Evolutionary conservation across 2,888 invertebrate species (phyloP), one percentile per base, ranked within the genome.

Genomic region (Agonopterix alstromeriana): DNA sequence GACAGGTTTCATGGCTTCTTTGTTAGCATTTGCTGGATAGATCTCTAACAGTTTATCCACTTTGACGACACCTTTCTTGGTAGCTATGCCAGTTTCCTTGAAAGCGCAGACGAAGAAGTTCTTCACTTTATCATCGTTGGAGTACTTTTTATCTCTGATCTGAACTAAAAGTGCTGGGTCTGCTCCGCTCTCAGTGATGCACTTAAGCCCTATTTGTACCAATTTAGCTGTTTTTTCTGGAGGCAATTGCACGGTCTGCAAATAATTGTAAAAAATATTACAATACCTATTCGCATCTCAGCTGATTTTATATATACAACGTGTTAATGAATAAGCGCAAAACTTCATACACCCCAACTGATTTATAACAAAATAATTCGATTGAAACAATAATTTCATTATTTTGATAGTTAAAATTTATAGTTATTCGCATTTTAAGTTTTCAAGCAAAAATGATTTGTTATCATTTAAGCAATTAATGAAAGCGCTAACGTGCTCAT

Each of bases 91-190:
- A 4, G 74, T 55, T 51, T 76, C 79, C 47, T 70, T 65, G 53
- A 79, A 72, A 53, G 79, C 65, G 51, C 86, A 88, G 1, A 76
- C 60, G 0, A 74, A 53, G 48, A 80, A 82, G 41, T 77, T 72
- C 51, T 79, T 79, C 2, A 82, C 53, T 1, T 58, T 63, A 8
- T 73, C 67, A 43, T 81, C 76, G 0, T 77, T 71, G 51, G 51
- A 52, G 12, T 76, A 64, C 2, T 69, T 55, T 0, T 82, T 84
- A 40, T 66, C 67, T 35, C 72, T 69, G 2, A 78, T 75, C 40
- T 49, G 47, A 0, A 49, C 5, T 2, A 49, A 27, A 3, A 45
- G 3, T 1, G 36, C 40, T 0, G 47, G 42, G 10, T 47, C 45
- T 4, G 40, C 47, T 10, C 45, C 47, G 0, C 44, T 42, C 12